These are phyloP conservation scores for Tridacna gigas DNA, from an alignment of 2,888 invertebrate species.

Conservation along the genomic window DNA sequence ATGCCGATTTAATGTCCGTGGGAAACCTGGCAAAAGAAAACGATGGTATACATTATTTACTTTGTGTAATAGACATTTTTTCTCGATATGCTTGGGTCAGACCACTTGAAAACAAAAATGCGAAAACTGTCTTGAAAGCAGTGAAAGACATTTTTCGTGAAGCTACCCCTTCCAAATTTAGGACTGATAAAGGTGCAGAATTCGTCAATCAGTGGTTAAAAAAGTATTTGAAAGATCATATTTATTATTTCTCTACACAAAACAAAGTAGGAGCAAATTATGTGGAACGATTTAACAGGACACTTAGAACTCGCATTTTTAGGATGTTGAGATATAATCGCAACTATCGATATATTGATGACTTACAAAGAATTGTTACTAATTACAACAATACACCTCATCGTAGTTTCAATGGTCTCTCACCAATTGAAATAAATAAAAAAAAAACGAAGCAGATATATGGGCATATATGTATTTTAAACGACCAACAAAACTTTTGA, in stretches of 20 bases:
- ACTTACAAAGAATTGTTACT: conserved; percentile 34
- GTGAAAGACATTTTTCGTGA: conserved; percentile 40
- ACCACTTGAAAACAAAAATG: too few relatives aligned
- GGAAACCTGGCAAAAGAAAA: conserved; percentile 48
- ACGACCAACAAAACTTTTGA: conserved; percentile 4
- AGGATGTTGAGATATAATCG: conserved; percentile 49
- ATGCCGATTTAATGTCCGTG: conserved; percentile 45
- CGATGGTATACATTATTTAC: conserved; percentile 44
- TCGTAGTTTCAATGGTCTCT: conserved; percentile 35
- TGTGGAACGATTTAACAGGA: conserved; percentile 53
- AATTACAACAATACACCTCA: conserved; percentile 53
- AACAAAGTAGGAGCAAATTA: conserved; percentile 49
- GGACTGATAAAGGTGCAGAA: conserved; percentile 44
- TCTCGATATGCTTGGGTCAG: conserved; percentile 44
- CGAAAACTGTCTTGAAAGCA: too few relatives aligned
- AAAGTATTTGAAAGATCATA: conserved; percentile 40
- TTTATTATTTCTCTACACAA: conserved; percentile 54
- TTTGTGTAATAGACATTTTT: conserved; percentile 44
- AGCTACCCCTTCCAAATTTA: conserved; percentile 30
- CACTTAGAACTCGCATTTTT: conserved; percentile 40
- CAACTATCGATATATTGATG: conserved; percentile 49
- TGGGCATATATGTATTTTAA: conserved; percentile 60
- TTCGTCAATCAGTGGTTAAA: conserved; percentile 49
- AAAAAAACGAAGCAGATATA: conserved; percentile 49
- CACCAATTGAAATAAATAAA: conserved; percentile 46